A percentile compares a stretch with the other conserved stretches of the same genome.
Evolutionary conservation across 2,888 invertebrate genomes (phyloP).

Genomic region (Horisme vitalbata): DNA sequence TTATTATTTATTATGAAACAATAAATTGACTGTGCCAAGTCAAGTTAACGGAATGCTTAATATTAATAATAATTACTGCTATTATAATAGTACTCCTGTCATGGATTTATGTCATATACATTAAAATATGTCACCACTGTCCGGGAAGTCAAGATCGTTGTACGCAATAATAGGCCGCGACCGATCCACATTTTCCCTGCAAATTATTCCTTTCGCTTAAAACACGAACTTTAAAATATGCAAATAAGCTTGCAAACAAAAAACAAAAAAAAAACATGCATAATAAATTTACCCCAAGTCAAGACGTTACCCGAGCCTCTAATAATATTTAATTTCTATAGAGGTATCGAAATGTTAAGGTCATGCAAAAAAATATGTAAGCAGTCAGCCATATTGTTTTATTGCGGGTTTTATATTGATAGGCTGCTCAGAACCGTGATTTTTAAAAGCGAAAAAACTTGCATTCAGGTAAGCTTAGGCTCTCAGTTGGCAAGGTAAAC

Average conservation of each 20-base stretch:
- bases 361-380: conserved; percentile 55
- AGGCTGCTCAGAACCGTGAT: conserved; percentile 17
- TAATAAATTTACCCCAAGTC: conserved; percentile 17
- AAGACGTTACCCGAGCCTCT: conserved; percentile 29
- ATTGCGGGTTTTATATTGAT: conserved; percentile 11
- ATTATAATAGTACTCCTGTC: conserved; percentile 30
- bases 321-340: conserved; percentile 25
- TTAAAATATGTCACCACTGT: conserved; percentile 90
- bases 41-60: conserved; percentile 44
- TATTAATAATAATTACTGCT: conserved; percentile 30
- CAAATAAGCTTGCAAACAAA: conserved; percentile 30
- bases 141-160: conserved; percentile 95
- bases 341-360: conserved; percentile 54
- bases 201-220: conserved; percentile 72
- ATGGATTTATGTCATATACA: conserved; percentile 38
- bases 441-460: conserved; percentile 2
- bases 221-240: conserved; percentile 35
- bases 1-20: background rate
- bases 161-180: conserved; percentile 92
- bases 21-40: conserved; percentile 35
- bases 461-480: too few relatives aligned
- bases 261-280: conserved; percentile 26
- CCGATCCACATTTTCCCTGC: conserved; percentile 86
- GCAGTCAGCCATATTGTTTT: conserved; percentile 21
- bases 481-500: too few relatives aligned